Evolutionary conservation across 2,888 invertebrate genomes (phyloP), one percentile per base, ranked within the genome.

Genomic region (Adineta ricciae): DNA sequence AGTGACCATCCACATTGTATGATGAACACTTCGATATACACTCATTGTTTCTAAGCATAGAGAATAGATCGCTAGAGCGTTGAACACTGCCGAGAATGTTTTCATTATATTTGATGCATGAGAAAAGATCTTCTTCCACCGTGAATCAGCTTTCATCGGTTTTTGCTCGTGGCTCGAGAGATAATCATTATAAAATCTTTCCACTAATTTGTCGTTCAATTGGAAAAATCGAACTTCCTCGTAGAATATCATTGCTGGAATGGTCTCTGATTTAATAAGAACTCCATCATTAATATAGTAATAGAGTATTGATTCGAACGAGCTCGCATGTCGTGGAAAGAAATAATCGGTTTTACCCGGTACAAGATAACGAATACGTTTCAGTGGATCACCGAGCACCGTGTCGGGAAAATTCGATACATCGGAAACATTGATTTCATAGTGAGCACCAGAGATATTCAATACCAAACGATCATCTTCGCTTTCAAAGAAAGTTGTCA

Each of bases 21-120:
- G 8, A 78, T 78, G 24, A 41, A n/a, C 0, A 78, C n/a, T 78
- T 78, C 78, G 78, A 78, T 78, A 78, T 4, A 24, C 11, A 78
- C 14, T 78, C 38, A 38, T 78, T 41, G 78, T 78, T 78, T 78
- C 78, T n/a, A 78, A 78, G n/a, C 78, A 78, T 78, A 78, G 24
- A 11, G 78, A 78, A 78, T 78, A 78, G 4, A 78, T 38, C 2
- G 78, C 21, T 14, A 78, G 24, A 41, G 78, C 78, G 41, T 78
- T 78, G 16, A 78, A 78, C 24, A 41, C n/a, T 24, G 78, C 78
- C 9, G 78, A 78, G 4, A 78, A 78, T 2, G 16, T 41, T 24
- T 24, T 41, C 24, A 78, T 32, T 32, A 41, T 24, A 24, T 21
- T 32, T 24, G 78, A 32, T 38, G 41, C 3, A 78, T 41, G 24